These are phyloP conservation scores for Tetragonula clypearis DNA, from an alignment of 1,140 invertebrate genomes.

Conservation along the genomic window DNA sequence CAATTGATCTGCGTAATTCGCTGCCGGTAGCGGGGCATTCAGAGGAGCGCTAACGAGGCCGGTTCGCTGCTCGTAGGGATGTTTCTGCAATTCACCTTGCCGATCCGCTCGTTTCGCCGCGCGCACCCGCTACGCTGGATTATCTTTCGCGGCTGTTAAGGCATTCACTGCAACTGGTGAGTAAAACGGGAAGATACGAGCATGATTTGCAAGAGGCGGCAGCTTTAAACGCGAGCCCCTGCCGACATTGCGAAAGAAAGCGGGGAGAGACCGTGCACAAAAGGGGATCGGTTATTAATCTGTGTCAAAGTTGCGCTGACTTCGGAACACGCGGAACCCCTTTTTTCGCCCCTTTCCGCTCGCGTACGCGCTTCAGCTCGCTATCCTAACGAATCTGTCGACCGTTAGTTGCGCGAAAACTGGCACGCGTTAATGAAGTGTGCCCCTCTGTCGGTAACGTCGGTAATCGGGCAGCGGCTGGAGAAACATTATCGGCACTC, in stretches of 20 bases:
- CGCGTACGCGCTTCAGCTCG: background rate
- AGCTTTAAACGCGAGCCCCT: constrained; percentile 48
- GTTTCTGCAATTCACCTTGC: constrained; percentile 81
- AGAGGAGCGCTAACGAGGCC: constrained; percentile 72
- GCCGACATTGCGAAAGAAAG: constrained; percentile 15
- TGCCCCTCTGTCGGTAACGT: constrained; percentile 6
- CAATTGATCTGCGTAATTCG: constrained; percentile 78
- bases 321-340: background rate
- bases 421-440: constrained; percentile 34
- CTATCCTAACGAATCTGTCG: constrained; percentile 13
- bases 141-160: constrained; percentile 78
- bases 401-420: background rate
- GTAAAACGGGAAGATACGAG: constrained; percentile 65
- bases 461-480: constrained; percentile 24
- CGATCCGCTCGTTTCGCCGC: constrained; percentile 55
- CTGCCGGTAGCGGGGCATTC: constrained; percentile 58
- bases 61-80: constrained; percentile 66
- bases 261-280: constrained; percentile 18
- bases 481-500: constrained; percentile 23
- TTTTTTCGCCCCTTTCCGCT: background rate
- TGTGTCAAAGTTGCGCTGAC: constrained; percentile 33
- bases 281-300: constrained; percentile 59
- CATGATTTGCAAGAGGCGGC: constrained; percentile 77
- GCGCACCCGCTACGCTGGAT: constrained; percentile 71
- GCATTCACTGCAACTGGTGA: constrained; percentile 74